These are phyloP conservation scores for Lamellibrachia columna DNA, from an alignment of 2,888 invertebrate species.

Conservation along the genomic window DNA sequence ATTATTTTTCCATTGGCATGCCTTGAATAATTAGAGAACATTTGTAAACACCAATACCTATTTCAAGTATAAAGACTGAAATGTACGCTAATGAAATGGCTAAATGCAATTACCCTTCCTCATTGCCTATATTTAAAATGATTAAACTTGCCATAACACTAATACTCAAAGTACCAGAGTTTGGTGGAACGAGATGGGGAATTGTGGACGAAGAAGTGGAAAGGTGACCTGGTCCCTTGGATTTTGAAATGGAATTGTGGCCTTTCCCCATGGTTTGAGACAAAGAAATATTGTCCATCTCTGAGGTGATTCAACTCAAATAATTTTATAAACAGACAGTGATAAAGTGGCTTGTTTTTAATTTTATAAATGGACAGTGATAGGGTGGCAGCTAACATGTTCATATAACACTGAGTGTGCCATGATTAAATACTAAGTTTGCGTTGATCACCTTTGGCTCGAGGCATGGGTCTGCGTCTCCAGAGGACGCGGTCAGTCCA, in stretches of 20 bases:
- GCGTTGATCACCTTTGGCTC: conserved; percentile 27
- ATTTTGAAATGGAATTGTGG: background rate
- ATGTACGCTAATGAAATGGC: no score
- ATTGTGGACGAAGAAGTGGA: no score
- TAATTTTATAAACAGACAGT: background rate
- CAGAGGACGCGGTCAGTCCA: conserved; percentile 99
- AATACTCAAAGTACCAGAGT: no score
- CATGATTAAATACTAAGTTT: background rate
- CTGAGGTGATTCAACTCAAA: background rate
- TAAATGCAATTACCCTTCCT: no score
- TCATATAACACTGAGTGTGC: background rate
- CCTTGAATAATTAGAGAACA: no score
- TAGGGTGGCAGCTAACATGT: background rate
- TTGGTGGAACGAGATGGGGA: no score
- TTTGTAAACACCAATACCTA: no score
- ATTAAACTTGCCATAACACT: no score
- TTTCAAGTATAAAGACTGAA: no score
- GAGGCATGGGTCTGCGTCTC: conserved; percentile 72
- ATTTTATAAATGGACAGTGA: background rate
- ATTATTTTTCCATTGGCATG: no score
- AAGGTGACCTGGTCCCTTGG: background rate
- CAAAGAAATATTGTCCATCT: background rate
- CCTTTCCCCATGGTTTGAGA: background rate
- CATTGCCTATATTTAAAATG: no score
- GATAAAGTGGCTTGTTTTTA: background rate